Evolutionary conservation across 2,797 vertebrate species (phyloP).

Genomic region (Lithobates pipiens): DNA sequence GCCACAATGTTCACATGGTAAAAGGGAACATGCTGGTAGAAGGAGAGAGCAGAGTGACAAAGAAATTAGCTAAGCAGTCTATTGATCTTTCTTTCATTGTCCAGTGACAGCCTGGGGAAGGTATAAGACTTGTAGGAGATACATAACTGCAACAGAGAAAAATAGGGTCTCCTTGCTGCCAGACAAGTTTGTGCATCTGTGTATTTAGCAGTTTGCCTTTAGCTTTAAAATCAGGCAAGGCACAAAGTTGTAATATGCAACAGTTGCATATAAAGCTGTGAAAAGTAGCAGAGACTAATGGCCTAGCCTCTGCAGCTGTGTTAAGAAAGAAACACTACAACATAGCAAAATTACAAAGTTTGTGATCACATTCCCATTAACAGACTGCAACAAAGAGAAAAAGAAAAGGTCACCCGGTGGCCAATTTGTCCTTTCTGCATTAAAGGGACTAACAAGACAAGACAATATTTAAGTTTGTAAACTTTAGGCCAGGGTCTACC

Average conservation of each 20-base stretch:
- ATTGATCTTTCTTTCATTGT: no score
- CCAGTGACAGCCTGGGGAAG: no score
- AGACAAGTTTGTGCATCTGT: no score
- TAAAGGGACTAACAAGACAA: conserved; percentile 42
- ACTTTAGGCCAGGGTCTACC: conserved; percentile 11
- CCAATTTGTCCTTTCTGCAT: conserved; percentile 39
- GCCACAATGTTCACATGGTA: no score
- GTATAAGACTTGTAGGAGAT: no score
- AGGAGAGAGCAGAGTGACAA: no score
- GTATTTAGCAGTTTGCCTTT: no score
- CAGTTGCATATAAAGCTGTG: conserved; percentile 4
- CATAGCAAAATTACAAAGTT: conserved; percentile 17
- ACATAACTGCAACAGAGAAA: no score
- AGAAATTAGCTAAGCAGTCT: no score
- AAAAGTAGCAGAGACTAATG: background rate
- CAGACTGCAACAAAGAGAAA: conserved; percentile 7
- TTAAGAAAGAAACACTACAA: background rate
- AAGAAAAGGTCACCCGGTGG: conserved; percentile 29
- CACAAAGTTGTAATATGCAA: background rate
- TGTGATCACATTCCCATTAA: conserved; percentile 25
- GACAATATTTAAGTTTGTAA: conserved; percentile 36
- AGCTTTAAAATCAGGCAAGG: background rate
- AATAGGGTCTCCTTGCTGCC: no score
- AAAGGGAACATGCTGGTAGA: no score
- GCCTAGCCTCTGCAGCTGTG: background rate